Evolutionary conservation across 2,888 invertebrate genomes (phyloP), one percentile per base, ranked within the genome.

Genomic region (Troides aeacus): DNA sequence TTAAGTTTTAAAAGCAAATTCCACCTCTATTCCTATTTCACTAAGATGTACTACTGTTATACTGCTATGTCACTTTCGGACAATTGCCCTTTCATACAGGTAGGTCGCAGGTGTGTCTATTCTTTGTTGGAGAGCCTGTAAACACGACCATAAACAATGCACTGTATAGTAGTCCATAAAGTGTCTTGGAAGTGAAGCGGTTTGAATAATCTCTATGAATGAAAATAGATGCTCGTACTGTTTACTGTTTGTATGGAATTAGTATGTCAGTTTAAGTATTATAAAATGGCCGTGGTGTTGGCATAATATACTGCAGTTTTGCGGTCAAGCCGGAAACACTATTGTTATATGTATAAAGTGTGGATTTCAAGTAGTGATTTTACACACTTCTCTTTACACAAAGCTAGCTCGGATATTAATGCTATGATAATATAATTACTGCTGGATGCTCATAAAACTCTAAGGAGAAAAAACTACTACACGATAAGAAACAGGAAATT

Each of bases 31-130:
- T 46, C 6, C 57, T 21, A 21, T 8, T 6, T 36, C 12, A 18
- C 6, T 24, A 42, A 50, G 58, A 50, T 57, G 65, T 30, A 30
- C 30, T 30, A 30, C 30, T 30, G 62, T 53, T 58, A 42, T 66
- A 17, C 50, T 7, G n/a, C 10, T 21, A 30, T n/a, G 17, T 23
- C 58, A 59, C 42, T 7, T 68, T 39, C 46, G 58, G 66, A 62
- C 66, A 64, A 69, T 66, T 58, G 60, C 59, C 24, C 61, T 62
- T 71, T 72, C 80, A 73, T 78, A 83, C 90, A 91, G 92, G 91
- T 90, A 90, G 88, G 88, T 86, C 84, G 89, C 90, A 91, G 89
- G 91, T 91, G 89, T 88, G 81, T 83, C 80, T 81, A 80, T 83
- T 80, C 74, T 79, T 76, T 77, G 74, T 76, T 72, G 75, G 73